Conservation (phyloP, 2,888 invertebrate genomes). For the Gortyna flavago region DNA sequence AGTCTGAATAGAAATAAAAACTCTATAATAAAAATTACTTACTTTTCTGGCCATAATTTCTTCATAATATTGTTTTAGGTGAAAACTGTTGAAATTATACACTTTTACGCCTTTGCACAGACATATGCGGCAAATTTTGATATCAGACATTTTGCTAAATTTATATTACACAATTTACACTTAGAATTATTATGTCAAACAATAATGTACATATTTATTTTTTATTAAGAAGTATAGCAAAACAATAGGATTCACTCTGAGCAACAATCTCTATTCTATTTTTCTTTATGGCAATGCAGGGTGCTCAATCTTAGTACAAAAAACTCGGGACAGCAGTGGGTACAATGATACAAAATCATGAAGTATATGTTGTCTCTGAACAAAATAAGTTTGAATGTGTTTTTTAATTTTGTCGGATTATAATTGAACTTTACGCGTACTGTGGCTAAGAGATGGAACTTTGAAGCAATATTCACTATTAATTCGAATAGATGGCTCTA, state of each 20-base stretch:
- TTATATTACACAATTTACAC: neutral
- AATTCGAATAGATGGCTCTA: too few relatives aligned
- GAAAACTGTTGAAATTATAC: conserved; percentile 75
- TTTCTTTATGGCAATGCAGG: too few relatives aligned
- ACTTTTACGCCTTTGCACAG: conserved; percentile 77
- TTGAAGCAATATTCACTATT: too few relatives aligned
- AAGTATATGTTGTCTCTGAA: too few relatives aligned
- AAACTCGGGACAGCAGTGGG: too few relatives aligned
- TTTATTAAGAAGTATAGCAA: neutral
- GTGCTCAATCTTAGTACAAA: too few relatives aligned
- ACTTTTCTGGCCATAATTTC: conserved; percentile 79
- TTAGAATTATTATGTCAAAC: neutral
- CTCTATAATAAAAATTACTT: conserved; percentile 58
- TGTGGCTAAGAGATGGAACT: too few relatives aligned
- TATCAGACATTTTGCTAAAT: conserved; percentile 68
- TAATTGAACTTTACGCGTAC: too few relatives aligned
- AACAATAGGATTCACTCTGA: neutral
- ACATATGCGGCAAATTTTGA: conserved; percentile 82
- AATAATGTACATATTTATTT: neutral
- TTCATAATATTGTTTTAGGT: conserved; percentile 80
- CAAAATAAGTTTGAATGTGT: too few relatives aligned
- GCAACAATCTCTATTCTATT: neutral
- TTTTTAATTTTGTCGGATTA: too few relatives aligned
- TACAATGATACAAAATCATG: too few relatives aligned
- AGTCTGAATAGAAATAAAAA: neutral